These are phyloP conservation scores for Tiliacea citrago DNA, from an alignment of 2,888 invertebrate genomes.

Conservation along the genomic window DNA sequence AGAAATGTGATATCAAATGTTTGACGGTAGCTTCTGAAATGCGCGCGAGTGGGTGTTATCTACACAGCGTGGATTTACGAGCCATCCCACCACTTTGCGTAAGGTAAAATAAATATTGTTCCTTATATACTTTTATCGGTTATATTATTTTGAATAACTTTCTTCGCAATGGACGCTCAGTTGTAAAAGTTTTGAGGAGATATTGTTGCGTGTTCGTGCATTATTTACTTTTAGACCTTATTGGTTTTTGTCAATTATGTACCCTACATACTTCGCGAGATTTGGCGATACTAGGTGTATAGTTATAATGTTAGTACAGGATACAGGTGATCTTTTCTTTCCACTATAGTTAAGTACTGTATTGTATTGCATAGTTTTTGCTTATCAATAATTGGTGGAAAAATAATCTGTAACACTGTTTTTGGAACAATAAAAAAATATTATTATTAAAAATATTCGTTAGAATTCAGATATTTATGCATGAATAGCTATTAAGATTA, in stretches of 20 bases:
- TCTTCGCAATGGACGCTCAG: slow-evolving; percentile 46
- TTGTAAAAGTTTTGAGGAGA: slow-evolving; percentile 46
- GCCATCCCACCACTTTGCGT: slow-evolving; percentile 71
- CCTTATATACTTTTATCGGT: slow-evolving; percentile 60
- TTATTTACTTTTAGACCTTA: not conserved
- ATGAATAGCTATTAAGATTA: not conserved
- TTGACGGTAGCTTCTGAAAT: slow-evolving; percentile 85
- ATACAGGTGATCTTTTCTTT: too few relatives aligned
- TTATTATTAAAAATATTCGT: too few relatives aligned
- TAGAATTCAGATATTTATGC: not conserved
- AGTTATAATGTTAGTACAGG: not conserved
- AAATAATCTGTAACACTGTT: too few relatives aligned
- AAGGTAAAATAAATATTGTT: slow-evolving; percentile 56
- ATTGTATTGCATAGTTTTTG: too few relatives aligned
- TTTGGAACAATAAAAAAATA: too few relatives aligned
- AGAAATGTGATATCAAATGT: slow-evolving; percentile 79
- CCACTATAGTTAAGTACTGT: too few relatives aligned
- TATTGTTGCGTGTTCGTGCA: not conserved
- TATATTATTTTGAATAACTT: slow-evolving; percentile 58
- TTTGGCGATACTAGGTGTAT: not conserved
- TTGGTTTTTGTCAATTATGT: not conserved
- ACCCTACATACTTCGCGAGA: not conserved
- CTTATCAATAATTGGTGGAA: too few relatives aligned
- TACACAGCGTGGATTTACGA: slow-evolving; percentile 76
- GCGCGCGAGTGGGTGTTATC: slow-evolving; percentile 85